Evolutionary conservation across 2,113 vertebrate genomes (phyloP).

Genomic region (Phalacrocorax carbo): DNA sequence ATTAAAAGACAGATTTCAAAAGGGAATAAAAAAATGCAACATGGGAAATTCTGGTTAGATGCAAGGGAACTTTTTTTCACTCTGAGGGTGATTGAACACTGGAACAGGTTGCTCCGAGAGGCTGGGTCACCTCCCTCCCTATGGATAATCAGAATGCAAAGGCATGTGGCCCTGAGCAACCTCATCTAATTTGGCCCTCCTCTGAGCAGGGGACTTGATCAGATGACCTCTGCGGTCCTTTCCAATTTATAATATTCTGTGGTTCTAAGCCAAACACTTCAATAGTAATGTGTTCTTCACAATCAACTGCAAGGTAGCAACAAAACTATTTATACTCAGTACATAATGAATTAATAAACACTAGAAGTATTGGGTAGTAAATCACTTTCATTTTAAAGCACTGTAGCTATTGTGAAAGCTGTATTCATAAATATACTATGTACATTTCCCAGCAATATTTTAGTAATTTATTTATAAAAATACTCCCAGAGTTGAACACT

Average conservation of each 20-base stretch:
- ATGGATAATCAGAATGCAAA: not conserved
- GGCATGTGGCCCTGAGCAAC: not conserved
- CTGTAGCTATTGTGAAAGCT: not conserved
- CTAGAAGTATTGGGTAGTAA: not conserved
- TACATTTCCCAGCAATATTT: not conserved
- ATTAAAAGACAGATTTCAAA: not conserved
- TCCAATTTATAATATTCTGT: not conserved
- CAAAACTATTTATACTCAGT: not conserved
- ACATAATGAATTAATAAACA: not conserved
- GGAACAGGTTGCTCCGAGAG: not conserved
- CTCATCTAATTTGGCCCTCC: not conserved
- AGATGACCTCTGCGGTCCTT: not conserved
- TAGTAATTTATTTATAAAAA: not conserved
- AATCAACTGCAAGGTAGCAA: not conserved
- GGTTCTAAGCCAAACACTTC: not conserved
- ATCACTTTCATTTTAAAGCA: not conserved
- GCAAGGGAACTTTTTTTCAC: not conserved
- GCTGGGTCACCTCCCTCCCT: not conserved
- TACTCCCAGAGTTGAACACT: not conserved
- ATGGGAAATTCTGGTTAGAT: not conserved
- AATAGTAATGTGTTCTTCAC: not conserved
- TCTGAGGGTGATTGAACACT: not conserved
- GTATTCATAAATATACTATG: not conserved
- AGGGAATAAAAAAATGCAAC: not conserved
- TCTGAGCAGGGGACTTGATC: not conserved